These are phyloP conservation scores for Paramisgurnus dabryanus DNA, from an alignment of 2,113 vertebrate genomes.

Conservation along the genomic window DNA sequence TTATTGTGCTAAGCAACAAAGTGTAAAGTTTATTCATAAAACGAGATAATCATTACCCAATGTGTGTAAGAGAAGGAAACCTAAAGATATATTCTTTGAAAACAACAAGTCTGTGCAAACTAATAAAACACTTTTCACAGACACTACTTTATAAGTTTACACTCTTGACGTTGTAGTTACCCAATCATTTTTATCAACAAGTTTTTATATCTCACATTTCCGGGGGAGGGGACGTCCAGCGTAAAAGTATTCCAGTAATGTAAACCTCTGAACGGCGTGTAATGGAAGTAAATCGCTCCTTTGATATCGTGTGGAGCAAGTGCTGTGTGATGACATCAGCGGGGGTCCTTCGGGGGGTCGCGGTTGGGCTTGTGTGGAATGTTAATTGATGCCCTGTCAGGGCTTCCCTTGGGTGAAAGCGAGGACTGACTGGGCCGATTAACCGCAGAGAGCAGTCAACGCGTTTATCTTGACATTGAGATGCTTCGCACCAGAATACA, in stretches of 20 bases:
- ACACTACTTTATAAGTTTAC: slow-evolving; percentile 13
- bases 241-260: slow-evolving; percentile 56
- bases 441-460: background rate
- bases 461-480: slow-evolving; percentile 26
- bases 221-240: slow-evolving; percentile 36
- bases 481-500: background rate
- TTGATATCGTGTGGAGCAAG: slow-evolving; percentile 51
- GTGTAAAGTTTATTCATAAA: too few relatives aligned
- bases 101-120: too few relatives aligned
- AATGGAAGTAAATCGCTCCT: slow-evolving; percentile 52
- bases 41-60: too few relatives aligned
- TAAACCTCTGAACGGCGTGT: slow-evolving; percentile 49
- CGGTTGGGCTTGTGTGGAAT: slow-evolving; percentile 44
- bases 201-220: slow-evolving; percentile 29
- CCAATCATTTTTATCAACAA: background rate
- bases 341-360: slow-evolving; percentile 47
- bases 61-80: too few relatives aligned
- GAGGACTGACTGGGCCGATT: slow-evolving; percentile 14
- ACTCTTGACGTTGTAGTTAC: background rate
- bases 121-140: background rate
- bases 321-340: slow-evolving; percentile 51
- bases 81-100: too few relatives aligned
- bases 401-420: slow-evolving; percentile 38
- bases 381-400: slow-evolving; percentile 46
- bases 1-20: too few relatives aligned